A percentile compares a stretch with the other conserved stretches of the same genome.
Conservation (phyloP, 2,113 vertebrate genomes). For the Pica pica region DNA sequence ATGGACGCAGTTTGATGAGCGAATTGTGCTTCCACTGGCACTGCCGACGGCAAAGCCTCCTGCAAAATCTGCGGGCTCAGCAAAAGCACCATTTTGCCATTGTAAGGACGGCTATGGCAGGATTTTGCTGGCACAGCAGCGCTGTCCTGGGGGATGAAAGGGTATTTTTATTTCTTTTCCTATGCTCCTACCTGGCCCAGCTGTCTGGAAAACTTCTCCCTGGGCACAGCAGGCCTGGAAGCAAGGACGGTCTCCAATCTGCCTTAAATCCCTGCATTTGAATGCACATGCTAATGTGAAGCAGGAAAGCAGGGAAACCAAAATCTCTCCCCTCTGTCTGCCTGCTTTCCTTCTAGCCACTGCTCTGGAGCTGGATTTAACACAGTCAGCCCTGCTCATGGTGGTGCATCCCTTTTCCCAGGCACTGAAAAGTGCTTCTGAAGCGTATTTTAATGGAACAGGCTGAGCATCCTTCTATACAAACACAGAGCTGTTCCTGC, state of each 20-base stretch:
- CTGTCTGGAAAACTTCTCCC: conserved; percentile 9
- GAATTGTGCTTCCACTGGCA: conserved; percentile 24
- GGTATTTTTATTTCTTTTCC: background rate
- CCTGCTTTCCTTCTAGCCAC: background rate
- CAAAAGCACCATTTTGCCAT: conserved; percentile 49
- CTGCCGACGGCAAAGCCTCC: background rate
- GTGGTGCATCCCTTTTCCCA: background rate
- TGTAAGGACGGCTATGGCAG: conserved; percentile 12
- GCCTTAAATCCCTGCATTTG: background rate
- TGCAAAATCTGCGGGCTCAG: conserved; percentile 36
- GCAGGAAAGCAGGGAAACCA: background rate
- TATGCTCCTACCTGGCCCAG: background rate
- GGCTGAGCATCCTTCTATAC: background rate
- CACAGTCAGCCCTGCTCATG: background rate
- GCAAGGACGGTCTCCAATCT: background rate
- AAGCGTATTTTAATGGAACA: background rate
- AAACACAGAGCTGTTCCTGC: background rate
- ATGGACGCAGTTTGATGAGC: background rate
- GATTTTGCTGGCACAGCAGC: conserved; percentile 48
- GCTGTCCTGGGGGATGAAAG: background rate
- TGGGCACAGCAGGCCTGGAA: background rate
- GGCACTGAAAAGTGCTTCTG: background rate
- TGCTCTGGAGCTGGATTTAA: background rate
- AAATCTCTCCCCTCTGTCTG: background rate
- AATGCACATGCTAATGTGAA: background rate